Percentiles rank a stretch among this genome's conserved stretches.
Evolutionary conservation across 1,140 invertebrate species (phyloP).

Genomic region (Sycobia sp.): DNA sequence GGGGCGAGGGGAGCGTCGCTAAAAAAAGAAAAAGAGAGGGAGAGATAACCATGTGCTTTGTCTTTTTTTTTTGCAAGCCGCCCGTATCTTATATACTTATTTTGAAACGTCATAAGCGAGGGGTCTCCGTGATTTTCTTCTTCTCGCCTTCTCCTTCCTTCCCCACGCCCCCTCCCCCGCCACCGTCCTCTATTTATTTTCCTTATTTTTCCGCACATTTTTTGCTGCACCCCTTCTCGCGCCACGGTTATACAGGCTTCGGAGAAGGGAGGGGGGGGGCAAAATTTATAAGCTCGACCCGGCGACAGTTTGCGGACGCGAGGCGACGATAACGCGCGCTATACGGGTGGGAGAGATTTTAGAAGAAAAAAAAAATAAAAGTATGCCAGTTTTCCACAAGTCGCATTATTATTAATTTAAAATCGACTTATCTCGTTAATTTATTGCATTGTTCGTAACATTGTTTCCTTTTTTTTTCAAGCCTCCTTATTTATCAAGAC

Average conservation of each 20-base stretch:
- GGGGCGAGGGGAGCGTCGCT: slow-evolving; percentile 1
- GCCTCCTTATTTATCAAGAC: no score
- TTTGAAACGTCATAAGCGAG: slow-evolving; percentile 27
- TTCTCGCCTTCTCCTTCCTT: no score
- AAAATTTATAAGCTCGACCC: slow-evolving; percentile 19
- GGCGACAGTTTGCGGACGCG: slow-evolving; percentile 15
- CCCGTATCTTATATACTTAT: slow-evolving; percentile 25
- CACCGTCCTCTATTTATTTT: slow-evolving; percentile 32
- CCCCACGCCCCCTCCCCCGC: no score
- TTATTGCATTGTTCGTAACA: no score
- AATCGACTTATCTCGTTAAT: no score
- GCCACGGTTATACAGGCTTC: no score
- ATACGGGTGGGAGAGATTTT: no score
- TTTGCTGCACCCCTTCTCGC: neutral
- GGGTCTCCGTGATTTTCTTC: slow-evolving; percentile 31
- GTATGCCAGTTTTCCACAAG: no score
- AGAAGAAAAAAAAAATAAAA: no score
- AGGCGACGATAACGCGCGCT: slow-evolving; percentile 15
- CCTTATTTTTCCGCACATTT: slow-evolving; percentile 29
- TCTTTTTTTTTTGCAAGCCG: slow-evolving; percentile 27
- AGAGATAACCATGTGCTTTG: slow-evolving; percentile 22
- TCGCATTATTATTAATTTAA: no score
- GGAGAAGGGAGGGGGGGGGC: neutral
- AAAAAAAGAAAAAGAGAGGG: slow-evolving; percentile 16
- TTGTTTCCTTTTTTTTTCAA: no score